Conservation (phyloP, 2,888 invertebrate species). For the Nemoura dubitans region DNA sequence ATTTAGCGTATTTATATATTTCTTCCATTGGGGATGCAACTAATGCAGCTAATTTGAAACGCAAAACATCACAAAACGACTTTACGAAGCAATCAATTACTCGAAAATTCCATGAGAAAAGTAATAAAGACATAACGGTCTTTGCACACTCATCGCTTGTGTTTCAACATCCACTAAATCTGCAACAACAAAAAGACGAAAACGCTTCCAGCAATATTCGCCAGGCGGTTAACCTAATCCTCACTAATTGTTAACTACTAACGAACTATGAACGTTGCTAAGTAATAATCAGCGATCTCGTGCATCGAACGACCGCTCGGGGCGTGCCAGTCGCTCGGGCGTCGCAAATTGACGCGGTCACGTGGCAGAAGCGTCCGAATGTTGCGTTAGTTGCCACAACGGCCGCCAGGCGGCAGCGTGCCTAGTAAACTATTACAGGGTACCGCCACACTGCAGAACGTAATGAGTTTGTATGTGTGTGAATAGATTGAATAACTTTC, state of each 20-base stretch:
- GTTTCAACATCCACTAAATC: neutral
- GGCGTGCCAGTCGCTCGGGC: constrained; percentile 16
- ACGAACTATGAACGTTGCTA: neutral
- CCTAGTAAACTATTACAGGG: constrained; percentile 34
- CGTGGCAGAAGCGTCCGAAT: constrained; percentile 46
- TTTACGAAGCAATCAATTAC: no score
- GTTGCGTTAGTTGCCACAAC: constrained; percentile 14
- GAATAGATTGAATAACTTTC: constrained; percentile 41
- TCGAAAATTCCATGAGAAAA: no score
- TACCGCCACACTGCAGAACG: neutral
- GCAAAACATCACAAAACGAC: no score
- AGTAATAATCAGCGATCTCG: neutral
- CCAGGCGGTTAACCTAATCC: neutral
- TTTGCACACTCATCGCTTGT: no score
- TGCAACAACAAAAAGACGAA: neutral
- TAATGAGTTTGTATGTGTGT: constrained; percentile 40
- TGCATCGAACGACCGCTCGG: neutral
- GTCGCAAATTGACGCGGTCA: constrained; percentile 46
- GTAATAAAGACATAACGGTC: no score
- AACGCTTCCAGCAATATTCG: neutral
- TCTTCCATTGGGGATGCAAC: no score
- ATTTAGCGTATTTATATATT: neutral
- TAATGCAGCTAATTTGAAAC: no score
- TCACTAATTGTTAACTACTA: neutral
- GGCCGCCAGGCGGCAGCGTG: constrained; percentile 25